Evolutionary conservation across 1,140 invertebrate genomes (phyloP).

Genomic region (Ips nitidus): DNA sequence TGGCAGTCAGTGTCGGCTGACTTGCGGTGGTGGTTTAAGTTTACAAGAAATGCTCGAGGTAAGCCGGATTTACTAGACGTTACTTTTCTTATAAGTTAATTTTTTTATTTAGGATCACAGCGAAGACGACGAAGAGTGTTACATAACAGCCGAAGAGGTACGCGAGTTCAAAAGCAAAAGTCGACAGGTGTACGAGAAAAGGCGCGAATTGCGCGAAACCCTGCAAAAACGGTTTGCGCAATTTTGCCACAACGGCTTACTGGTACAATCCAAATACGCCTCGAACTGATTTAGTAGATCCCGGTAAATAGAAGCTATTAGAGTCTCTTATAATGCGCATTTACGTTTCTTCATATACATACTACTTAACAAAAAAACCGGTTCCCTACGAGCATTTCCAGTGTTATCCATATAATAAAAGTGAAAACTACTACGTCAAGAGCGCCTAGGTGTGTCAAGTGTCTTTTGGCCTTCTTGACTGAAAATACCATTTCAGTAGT

Average conservation of each 20-base stretch:
- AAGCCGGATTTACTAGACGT: constrained; percentile 15
- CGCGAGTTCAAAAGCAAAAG: constrained; percentile 74
- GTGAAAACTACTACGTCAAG: too few species aligned
- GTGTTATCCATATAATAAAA: too few species aligned
- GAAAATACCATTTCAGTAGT: too few species aligned
- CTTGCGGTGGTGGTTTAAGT: constrained; percentile 58
- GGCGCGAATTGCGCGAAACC: constrained; percentile 77
- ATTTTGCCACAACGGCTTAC: constrained; percentile 63
- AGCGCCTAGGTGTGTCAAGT: too few species aligned
- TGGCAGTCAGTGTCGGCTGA: constrained; percentile 43
- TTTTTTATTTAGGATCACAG: constrained; percentile 56
- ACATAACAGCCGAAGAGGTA: constrained; percentile 86
- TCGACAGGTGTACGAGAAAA: constrained; percentile 72
- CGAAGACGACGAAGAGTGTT: constrained; percentile 71
- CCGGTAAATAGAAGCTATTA: neutral
- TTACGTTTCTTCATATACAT: too few species aligned
- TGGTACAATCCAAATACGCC: constrained; percentile 48
- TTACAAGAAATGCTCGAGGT: constrained; percentile 73
- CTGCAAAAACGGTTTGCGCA: constrained; percentile 80
- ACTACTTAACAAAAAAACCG: too few species aligned
- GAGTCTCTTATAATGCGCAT: too few species aligned
- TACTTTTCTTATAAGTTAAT: neutral
- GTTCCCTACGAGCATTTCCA: too few species aligned
- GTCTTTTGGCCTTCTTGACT: too few species aligned
- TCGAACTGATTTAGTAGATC: constrained; percentile 41